Conservation (phyloP, 2,888 invertebrate genomes). For the Penaeus monodon region DNA sequence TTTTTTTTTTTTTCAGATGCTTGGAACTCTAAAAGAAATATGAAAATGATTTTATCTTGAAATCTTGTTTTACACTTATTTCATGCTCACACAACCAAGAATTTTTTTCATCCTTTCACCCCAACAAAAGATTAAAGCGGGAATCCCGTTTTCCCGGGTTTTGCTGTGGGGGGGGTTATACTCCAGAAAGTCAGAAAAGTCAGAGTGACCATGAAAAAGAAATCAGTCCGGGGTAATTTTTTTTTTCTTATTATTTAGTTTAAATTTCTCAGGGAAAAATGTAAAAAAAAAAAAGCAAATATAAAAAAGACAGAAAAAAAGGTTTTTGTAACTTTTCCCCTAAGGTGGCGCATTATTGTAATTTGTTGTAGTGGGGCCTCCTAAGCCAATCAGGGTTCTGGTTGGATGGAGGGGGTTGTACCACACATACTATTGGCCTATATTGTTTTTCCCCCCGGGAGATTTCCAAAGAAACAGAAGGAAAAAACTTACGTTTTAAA, state of each 20-base stretch:
- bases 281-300: no score
- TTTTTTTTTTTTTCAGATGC: no score
- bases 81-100: no score
- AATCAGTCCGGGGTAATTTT: conserved; percentile 23
- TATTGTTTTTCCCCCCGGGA: conserved; percentile 52
- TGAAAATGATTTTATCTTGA: no score
- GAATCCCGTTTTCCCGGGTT: neutral
- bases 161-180: conserved; percentile 10
- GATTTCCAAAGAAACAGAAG: conserved; percentile 14
- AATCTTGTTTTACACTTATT: no score
- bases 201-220: conserved; percentile 25
- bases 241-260: neutral
- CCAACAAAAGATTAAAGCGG: no score
- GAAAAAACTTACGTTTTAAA: neutral
- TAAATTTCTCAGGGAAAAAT: neutral
- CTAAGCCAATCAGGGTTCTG: conserved; percentile 44
- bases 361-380: conserved; percentile 44
- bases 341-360: conserved; percentile 36
- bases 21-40: no score
- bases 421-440: conserved; percentile 27
- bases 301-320: neutral
- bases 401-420: conserved; percentile 49
- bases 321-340: neutral
- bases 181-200: conserved; percentile 17
- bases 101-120: no score